Percentiles rank a stretch among this genome's conserved stretches.
Evolutionary conservation across 23 tunicate species (phyloP).

Genomic region (Aplidium turbinatum): DNA sequence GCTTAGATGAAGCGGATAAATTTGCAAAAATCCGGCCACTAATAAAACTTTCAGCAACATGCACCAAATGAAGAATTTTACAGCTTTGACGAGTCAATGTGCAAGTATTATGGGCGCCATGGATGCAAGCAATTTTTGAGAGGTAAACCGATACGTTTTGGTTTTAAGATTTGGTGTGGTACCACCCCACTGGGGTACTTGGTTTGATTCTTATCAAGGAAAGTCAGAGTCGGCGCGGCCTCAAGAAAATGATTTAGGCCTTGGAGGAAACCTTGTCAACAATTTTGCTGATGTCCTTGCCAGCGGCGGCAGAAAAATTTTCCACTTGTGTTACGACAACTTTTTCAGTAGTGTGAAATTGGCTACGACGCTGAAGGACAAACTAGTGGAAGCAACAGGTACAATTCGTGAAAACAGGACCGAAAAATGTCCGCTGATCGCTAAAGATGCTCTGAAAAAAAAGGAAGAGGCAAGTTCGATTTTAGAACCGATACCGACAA

Average conservation of each 20-base stretch:
- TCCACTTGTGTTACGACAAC: slow-evolving; percentile 22
- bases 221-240: neutral
- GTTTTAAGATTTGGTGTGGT: slow-evolving; percentile 18
- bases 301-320: neutral
- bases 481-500: slow-evolving; percentile 1
- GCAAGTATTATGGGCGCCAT: slow-evolving; percentile 29
- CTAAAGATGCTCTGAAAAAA: slow-evolving; percentile 7
- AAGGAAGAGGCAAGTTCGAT: neutral
- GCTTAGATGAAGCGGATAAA: neutral
- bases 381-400: slow-evolving; percentile 1
- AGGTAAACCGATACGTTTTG: neutral
- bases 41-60: neutral
- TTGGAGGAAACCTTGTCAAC: slow-evolving; percentile 3
- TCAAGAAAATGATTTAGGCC: neutral
- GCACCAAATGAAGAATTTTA: slow-evolving; percentile 11
- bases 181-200: slow-evolving; percentile 3
- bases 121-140: slow-evolving; percentile 12
- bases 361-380: slow-evolving; percentile 4
- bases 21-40: slow-evolving; percentile 21
- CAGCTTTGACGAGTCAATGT: slow-evolving; percentile 29
- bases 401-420: slow-evolving; percentile 7
- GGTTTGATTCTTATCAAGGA: slow-evolving; percentile 15
- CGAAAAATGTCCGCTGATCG: slow-evolving; percentile 12
- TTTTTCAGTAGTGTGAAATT: slow-evolving; percentile 22
- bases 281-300: neutral